phyloP scores from a whole-genome alignment of 2,888 invertebrate species.

The Epirrhoe tristata region DNA sequence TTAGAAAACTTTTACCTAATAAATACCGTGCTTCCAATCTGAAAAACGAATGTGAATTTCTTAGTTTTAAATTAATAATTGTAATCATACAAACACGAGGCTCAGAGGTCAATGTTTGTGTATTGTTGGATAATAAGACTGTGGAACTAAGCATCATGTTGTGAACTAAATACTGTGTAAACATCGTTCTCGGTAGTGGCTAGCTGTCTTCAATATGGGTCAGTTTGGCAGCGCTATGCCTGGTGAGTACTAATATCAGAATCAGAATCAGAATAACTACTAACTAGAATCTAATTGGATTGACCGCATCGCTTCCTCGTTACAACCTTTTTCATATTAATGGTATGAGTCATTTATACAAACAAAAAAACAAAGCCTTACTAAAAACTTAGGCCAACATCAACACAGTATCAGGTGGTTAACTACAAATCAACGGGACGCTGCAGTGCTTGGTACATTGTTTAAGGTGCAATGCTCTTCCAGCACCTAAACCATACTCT shows the following conservation, averaged over 20 bases:
- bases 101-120: constrained; percentile 67
- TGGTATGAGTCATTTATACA: background rate
- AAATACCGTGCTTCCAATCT: constrained; percentile 27
- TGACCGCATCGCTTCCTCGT: constrained; percentile 44
- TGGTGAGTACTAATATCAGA: constrained; percentile 76
- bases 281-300: constrained; percentile 62
- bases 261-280: no score
- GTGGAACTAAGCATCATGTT: constrained; percentile 50
- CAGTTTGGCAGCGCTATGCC: constrained; percentile 77
- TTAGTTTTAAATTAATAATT: constrained; percentile 40
- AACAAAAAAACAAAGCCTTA: background rate
- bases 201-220: constrained; percentile 64
- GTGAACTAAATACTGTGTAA: constrained; percentile 37
- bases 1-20: background rate
- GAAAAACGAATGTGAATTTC: constrained; percentile 21
- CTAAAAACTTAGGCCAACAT: no score
- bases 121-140: constrained; percentile 54
- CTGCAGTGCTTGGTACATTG: no score
- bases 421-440: no score
- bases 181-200: constrained; percentile 41
- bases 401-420: no score
- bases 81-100: constrained; percentile 62
- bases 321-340: constrained; percentile 44
- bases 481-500: no score
- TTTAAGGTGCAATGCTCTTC: no score